Evolutionary conservation across 1,140 invertebrate species (phyloP).

Genomic region (Ostrea edulis): DNA sequence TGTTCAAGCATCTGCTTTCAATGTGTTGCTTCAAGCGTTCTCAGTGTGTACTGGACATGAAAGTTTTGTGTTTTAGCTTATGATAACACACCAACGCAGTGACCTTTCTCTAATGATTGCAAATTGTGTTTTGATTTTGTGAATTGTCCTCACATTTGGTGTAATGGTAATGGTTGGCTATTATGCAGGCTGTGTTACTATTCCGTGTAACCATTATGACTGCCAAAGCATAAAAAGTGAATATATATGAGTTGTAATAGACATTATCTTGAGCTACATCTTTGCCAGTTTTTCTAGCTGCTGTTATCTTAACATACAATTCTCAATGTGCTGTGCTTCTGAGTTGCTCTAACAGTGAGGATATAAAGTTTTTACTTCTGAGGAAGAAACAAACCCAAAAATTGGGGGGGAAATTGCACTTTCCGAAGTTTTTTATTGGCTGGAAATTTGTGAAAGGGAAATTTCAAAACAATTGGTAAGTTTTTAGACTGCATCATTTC

Average conservation of each 20-base stretch:
- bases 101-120: background rate
- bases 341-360: background rate
- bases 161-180: background rate
- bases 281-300: constrained; percentile 11
- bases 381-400: background rate
- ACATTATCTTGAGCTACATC: constrained; percentile 21
- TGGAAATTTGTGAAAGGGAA: constrained; percentile 12
- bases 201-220: background rate
- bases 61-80: background rate
- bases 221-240: constrained; percentile 17
- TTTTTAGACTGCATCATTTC: background rate
- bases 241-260: constrained; percentile 31
- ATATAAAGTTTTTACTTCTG: background rate
- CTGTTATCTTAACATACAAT: constrained; percentile 31
- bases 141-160: background rate
- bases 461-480: background rate
- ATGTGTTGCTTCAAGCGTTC: background rate
- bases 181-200: background rate
- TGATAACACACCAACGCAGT: background rate
- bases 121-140: background rate
- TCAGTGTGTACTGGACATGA: background rate
- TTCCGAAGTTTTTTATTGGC: background rate
- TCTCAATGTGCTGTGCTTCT: constrained; percentile 3
- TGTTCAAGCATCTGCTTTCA: background rate
- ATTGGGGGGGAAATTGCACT: background rate